Conservation (phyloP, 1,140 invertebrate species). For the Penaeus vannamei region DNA sequence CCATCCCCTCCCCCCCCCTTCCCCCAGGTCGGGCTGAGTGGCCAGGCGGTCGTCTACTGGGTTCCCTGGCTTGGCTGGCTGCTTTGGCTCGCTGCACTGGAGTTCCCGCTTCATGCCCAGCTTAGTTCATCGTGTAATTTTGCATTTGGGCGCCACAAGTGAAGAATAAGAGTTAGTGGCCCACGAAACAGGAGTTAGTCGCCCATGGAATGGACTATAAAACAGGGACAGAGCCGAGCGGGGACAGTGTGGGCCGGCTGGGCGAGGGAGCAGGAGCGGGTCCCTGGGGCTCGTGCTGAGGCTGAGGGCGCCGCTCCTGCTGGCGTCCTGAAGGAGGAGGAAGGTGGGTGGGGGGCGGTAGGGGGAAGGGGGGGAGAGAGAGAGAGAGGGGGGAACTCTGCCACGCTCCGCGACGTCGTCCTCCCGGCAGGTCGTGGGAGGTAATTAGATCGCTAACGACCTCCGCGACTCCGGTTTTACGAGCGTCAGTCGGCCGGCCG, state of each 20-base stretch:
- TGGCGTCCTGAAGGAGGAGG: neutral
- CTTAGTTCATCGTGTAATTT: slow-evolving; percentile 71
- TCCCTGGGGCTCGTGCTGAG: slow-evolving; percentile 6
- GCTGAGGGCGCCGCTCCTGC: neutral
- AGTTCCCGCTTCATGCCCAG: slow-evolving; percentile 69
- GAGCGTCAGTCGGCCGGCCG: no score
- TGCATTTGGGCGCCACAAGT: slow-evolving; percentile 69
- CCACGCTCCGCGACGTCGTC: neutral
- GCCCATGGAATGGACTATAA: slow-evolving; percentile 68
- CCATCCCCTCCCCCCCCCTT: neutral
- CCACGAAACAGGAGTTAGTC: slow-evolving; percentile 68
- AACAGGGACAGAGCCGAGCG: slow-evolving; percentile 62
- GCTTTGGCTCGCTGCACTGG: slow-evolving; percentile 58
- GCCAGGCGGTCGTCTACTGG: slow-evolving; percentile 38
- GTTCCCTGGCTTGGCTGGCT: slow-evolving; percentile 48
- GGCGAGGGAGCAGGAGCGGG: slow-evolving; percentile 52
- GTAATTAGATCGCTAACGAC: neutral
- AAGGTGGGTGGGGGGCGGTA: no score
- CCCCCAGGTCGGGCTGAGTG: slow-evolving; percentile 7
- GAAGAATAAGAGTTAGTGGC: slow-evolving; percentile 68
- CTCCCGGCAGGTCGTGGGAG: neutral
- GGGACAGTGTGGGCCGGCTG: slow-evolving; percentile 59
- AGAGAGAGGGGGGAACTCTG: neutral
- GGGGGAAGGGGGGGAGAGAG: neutral
- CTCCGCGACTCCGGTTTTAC: no score